These are phyloP conservation scores for Musca domestica DNA, from an alignment of 1,140 invertebrate species.

Conservation along the genomic window DNA sequence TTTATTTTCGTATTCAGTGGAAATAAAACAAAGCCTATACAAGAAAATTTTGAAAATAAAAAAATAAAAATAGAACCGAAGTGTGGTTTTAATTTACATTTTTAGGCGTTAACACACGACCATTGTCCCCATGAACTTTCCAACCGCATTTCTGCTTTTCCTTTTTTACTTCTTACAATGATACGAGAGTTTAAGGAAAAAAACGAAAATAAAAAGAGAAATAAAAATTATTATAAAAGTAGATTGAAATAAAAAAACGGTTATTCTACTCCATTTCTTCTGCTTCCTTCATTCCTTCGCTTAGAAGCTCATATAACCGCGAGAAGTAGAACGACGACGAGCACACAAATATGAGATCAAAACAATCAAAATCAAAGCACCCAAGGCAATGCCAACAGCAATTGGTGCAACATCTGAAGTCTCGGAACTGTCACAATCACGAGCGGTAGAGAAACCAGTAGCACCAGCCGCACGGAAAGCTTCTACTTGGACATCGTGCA, in stretches of 20 bases:
- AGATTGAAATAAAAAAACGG: background rate
- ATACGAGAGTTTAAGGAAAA: background rate
- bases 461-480: constrained; percentile 61
- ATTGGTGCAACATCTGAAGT: constrained; percentile 92
- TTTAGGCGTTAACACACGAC: background rate
- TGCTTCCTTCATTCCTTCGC: background rate
- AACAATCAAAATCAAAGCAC: constrained; percentile 86
- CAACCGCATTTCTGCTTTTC: background rate
- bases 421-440: constrained; percentile 69
- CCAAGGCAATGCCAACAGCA: constrained; percentile 88
- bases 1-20: too few species aligned
- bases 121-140: background rate
- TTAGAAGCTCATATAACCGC: constrained; percentile 67
- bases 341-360: constrained; percentile 90
- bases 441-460: constrained; percentile 57
- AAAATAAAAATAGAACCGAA: too few species aligned
- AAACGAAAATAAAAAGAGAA: background rate
- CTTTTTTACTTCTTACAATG: background rate
- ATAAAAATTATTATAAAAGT: background rate
- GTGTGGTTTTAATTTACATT: too few species aligned
- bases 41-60: too few species aligned
- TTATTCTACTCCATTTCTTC: background rate
- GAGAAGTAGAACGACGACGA: constrained; percentile 73
- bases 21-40: too few species aligned
- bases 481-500: constrained; percentile 68